Evolutionary conservation across 2,888 invertebrate species (phyloP).

Genomic region (Agrotis ipsilon): DNA sequence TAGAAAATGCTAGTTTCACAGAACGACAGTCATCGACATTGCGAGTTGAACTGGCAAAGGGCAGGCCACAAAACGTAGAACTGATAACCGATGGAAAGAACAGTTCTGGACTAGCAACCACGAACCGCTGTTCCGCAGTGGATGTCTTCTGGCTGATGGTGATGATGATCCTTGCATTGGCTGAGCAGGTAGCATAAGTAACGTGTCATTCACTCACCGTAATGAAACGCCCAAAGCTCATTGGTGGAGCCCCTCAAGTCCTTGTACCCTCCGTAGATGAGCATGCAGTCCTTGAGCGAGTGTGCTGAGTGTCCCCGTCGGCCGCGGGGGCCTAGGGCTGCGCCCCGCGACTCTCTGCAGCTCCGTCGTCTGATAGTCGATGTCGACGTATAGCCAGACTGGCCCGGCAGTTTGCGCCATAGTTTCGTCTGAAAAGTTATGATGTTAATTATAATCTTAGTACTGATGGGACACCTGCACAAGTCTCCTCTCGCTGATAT

Average conservation of each 20-base stretch:
- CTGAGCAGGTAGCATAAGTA: too few species aligned
- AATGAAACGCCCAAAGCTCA: constrained; percentile 97
- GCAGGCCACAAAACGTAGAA: too few species aligned
- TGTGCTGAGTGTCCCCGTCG: constrained; percentile 96
- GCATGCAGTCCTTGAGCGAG: constrained; percentile 94
- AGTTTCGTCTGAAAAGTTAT: constrained; percentile 68
- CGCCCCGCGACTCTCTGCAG: constrained; percentile 82
- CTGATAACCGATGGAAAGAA: too few species aligned
- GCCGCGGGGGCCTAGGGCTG: constrained; percentile 92
- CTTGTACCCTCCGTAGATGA: constrained; percentile 97
- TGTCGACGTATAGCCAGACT: constrained; percentile 90
- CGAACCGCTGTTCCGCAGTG: too few species aligned
- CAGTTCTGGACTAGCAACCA: too few species aligned
- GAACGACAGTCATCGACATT: too few species aligned
- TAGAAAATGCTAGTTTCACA: too few species aligned
- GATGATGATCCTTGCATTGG: too few species aligned
- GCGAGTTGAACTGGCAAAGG: too few species aligned
- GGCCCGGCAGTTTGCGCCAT: constrained; percentile 91
- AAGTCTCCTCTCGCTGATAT: background rate
- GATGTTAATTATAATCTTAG: too few species aligned
- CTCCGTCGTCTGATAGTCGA: constrained; percentile 83
- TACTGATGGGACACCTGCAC: background rate
- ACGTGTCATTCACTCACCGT: constrained; percentile 90
- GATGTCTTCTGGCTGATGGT: too few species aligned
- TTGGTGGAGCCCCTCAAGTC: constrained; percentile 96